A percentile compares a stretch with the other conserved stretches of the same genome.
phyloP scores from a whole-genome alignment of 35 echinoderm and acorn worm genomes.

The Lytechinus variegatus region DNA sequence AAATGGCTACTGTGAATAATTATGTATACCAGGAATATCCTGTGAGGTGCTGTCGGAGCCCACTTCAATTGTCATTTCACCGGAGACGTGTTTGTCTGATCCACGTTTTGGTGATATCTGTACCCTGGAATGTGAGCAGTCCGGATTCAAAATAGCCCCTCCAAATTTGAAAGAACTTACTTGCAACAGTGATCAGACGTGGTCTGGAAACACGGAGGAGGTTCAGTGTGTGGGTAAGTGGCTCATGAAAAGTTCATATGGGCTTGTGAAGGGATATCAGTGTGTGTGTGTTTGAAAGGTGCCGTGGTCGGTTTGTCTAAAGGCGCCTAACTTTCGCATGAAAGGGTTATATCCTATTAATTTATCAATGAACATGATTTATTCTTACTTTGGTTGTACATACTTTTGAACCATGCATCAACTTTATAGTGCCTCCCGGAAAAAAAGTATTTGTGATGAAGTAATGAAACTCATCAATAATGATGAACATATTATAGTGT shows the following conservation, averaged over 20 bases:
- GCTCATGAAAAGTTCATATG: neutral
- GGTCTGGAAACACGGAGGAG: neutral
- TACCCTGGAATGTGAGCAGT: constrained; percentile 41
- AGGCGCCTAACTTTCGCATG: no score
- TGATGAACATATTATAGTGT: no score
- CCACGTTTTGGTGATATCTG: constrained; percentile 52
- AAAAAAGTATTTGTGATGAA: no score
- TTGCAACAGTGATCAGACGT: constrained; percentile 45
- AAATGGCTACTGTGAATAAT: neutral
- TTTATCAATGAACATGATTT: no score
- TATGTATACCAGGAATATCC: neutral
- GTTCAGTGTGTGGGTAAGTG: neutral
- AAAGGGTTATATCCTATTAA: no score
- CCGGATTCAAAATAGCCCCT: constrained; percentile 61
- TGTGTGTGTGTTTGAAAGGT: no score
- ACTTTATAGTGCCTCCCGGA: no score
- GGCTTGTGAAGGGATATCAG: no score
- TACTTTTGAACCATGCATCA: no score
- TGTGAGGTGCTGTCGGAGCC: neutral
- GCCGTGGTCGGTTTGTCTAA: no score
- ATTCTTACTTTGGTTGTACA: no score
- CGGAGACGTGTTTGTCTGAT: constrained; percentile 31
- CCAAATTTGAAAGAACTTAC: neutral
- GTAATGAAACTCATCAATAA: no score
- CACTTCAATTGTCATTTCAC: constrained; percentile 21